Base-by-base conservation (phyloP, 2,888 invertebrate species). In the Caenorhabditis sp. region DNA sequence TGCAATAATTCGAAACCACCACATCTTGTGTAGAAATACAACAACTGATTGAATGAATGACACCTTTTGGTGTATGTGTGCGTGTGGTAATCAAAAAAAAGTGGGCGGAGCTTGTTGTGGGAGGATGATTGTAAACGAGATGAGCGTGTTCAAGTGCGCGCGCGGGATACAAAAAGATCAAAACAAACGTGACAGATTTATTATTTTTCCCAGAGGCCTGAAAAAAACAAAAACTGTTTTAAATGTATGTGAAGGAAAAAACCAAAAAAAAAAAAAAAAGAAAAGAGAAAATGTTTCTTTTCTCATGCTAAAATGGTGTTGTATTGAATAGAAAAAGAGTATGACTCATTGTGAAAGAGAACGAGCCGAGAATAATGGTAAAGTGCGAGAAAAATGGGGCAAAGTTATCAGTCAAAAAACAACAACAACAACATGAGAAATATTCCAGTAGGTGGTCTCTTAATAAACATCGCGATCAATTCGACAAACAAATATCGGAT, bases 191-290 rank as follows among this genome's bases (percentile, higher is more conserved):
- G 49, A 10, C 12, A 55, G 51, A 53, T 63, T 55, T 63, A 60
- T 24, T 27, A 55, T 17, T 59, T 69, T 69, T 69, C 31, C 31
- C 10, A 10, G 31, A 31, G 59, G 53, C 62, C 50, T 68, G 54
- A 49, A 58, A 53, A 67, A 51, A 8, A 53, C 58, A 67, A 61
- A 61, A 14, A 17, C 43, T 27, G 43, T n/a, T 36, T 51, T 14
- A 17, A 31, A 26, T 50, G 43, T 19, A 43, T 37, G 37, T 3
- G 27, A 24, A 14, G 36, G 6, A 37, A 59, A 24, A 31, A 17
- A 31, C 2, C n/a, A 31, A 4, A n/a, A 17, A 60, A 26, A 23
- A 23, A 60, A 10, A 49, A 60, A 24, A 5, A 8, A 23, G 43
- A 21, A 37, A 60, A 26, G 19, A 51, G 26, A n/a, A n/a, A 4